Evolutionary conservation across 2,113 vertebrate species (phyloP).

Genomic region (Archilochus colubris): DNA sequence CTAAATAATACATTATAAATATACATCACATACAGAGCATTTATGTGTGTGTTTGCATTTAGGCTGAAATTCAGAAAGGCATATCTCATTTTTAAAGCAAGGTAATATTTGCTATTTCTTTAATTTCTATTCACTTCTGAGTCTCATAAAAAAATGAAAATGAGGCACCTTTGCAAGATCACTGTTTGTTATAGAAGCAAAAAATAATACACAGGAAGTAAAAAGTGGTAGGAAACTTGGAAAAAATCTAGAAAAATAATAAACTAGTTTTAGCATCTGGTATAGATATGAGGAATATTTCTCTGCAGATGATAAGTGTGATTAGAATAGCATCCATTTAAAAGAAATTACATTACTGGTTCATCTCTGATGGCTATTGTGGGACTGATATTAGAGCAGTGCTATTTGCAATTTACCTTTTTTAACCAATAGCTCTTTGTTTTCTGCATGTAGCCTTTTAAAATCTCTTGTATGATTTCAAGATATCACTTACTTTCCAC

Average conservation of each 20-base stretch:
- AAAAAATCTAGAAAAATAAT: conserved; percentile 52
- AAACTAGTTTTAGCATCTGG: conserved; percentile 69
- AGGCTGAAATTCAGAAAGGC: neutral
- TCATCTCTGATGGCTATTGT: conserved; percentile 57
- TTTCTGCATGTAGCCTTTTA: conserved; percentile 59
- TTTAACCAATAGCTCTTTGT: conserved; percentile 67
- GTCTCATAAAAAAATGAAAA: neutral
- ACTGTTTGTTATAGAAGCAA: conserved; percentile 33
- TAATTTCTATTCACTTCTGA: conserved; percentile 29
- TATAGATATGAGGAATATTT: conserved; percentile 70
- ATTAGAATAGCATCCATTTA: conserved; percentile 68
- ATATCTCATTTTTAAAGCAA: conserved; percentile 22
- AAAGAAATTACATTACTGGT: conserved; percentile 62
- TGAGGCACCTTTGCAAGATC: conserved; percentile 35
- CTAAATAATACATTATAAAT: neutral
- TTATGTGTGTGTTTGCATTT: neutral
- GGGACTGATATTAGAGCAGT: conserved; percentile 51
- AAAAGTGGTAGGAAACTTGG: conserved; percentile 20
- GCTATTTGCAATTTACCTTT: conserved; percentile 55
- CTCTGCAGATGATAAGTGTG: conserved; percentile 50
- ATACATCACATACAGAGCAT: neutral
- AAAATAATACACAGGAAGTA: neutral
- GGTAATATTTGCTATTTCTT: conserved; percentile 13
- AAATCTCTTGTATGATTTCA: conserved; percentile 62
- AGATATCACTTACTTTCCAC: conserved; percentile 62